These are phyloP conservation scores for Zoroaster sp. DNA, from an alignment of 53 echinoderm and acorn worm species.

Conservation along the genomic window DNA sequence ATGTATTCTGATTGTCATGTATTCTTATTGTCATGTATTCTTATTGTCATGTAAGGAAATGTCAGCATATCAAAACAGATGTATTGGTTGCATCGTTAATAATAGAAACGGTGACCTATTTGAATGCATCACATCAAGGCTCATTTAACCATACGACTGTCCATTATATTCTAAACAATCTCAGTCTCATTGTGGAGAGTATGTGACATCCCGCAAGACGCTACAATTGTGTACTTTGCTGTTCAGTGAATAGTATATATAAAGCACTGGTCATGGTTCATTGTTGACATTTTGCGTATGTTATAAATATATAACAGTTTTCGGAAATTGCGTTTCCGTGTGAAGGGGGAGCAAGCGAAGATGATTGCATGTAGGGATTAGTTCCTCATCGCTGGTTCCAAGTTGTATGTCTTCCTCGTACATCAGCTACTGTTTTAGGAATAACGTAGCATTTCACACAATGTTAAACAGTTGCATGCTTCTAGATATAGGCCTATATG, in stretches of 20 bases:
- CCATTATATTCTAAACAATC: not conserved
- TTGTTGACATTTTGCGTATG: not conserved
- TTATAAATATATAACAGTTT: not conserved
- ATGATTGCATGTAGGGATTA: not conserved
- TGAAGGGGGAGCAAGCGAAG: not conserved
- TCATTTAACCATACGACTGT: no score
- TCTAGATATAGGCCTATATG: no score
- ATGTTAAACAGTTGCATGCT: no score
- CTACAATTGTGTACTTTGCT: not conserved
- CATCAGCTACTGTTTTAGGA: not conserved
- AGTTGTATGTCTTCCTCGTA: not conserved
- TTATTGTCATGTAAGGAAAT: no score
- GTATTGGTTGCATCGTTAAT: no score
- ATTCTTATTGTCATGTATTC: no score
- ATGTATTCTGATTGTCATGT: no score
- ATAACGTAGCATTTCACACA: no score
- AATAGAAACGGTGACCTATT: no score
- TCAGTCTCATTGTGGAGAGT: not conserved
- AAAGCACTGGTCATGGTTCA: not conserved
- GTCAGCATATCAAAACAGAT: no score
- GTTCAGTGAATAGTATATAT: not conserved
- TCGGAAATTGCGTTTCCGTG: conserved; percentile 22
- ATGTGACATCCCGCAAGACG: not conserved
- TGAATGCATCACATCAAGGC: no score
- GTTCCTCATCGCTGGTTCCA: not conserved